Percentiles rank a stretch among this genome's conserved stretches.
Conservation (phyloP, 2,113 vertebrate genomes). For the Tychaedon coryphoeus region DNA sequence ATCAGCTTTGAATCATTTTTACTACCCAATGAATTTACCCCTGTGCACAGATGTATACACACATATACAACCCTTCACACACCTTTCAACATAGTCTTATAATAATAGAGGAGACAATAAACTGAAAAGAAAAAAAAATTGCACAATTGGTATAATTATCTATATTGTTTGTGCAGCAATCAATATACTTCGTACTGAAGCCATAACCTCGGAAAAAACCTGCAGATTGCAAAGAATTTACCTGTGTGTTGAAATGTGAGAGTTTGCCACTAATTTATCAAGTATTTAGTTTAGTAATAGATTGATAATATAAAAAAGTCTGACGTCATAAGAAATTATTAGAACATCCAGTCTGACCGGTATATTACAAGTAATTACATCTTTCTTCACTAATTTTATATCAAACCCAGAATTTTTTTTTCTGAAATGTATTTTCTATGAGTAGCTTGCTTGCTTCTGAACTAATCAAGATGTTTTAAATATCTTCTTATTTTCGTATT, state of each 20-base stretch:
- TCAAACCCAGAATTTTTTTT: background rate
- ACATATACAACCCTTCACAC: background rate
- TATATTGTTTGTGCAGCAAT: background rate
- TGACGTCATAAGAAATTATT: background rate
- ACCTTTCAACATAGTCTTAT: background rate
- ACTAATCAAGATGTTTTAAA: background rate
- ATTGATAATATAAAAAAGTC: background rate
- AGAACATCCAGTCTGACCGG: background rate
- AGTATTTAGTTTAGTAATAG: background rate
- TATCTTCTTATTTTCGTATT: background rate
- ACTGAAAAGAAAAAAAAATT: background rate
- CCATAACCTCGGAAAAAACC: background rate
- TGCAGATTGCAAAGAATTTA: background rate
- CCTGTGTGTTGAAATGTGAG: background rate
- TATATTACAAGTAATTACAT: background rate
- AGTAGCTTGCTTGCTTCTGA: background rate
- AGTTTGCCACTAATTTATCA: background rate
- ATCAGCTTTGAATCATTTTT: background rate
- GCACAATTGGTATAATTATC: accelerated
- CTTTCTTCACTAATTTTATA: background rate
- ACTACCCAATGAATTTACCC: background rate
- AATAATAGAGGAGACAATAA: background rate
- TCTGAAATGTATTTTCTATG: background rate
- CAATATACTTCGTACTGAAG: background rate
- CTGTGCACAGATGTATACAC: background rate